A percentile compares a stretch with the other conserved stretches of the same genome.
These are phyloP conservation scores for Stenoptilia bipunctidactyla DNA, from an alignment of 2,888 invertebrate genomes.

Conservation along the genomic window DNA sequence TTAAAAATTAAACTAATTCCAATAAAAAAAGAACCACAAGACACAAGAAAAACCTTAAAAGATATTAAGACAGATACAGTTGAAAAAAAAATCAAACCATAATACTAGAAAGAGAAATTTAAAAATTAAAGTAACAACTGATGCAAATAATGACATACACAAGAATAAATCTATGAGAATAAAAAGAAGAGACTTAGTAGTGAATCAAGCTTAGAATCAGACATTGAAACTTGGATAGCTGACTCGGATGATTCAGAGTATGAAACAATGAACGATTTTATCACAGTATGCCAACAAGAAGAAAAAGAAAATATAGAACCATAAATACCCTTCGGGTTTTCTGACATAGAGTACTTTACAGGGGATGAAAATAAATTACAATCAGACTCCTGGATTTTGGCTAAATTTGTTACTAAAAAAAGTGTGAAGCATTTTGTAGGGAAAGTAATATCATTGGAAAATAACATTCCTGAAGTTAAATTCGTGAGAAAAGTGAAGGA, in stretches of 20 bases:
- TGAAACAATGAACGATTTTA: not conserved
- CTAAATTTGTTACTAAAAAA: slow-evolving; percentile 15
- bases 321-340: not conserved
- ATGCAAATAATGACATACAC: not conserved
- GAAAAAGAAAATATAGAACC: not conserved
- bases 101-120: not conserved
- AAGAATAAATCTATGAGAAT: not conserved
- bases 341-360: not conserved
- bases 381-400: slow-evolving; percentile 13
- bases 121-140: not conserved
- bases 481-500: slow-evolving; percentile 12
- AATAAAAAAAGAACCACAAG: too few relatives aligned
- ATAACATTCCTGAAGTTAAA: slow-evolving; percentile 12
- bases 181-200: slow-evolving; percentile 1
- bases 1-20: too few relatives aligned
- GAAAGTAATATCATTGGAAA: slow-evolving; percentile 8
- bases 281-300: not conserved
- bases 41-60: not conserved
- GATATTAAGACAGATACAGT: not conserved
- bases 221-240: slow-evolving; percentile 5
- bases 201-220: slow-evolving; percentile 4
- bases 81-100: not conserved
- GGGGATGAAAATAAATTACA: slow-evolving; percentile 6
- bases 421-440: slow-evolving; percentile 15
- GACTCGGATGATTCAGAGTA: not conserved